Evolutionary conservation across 2,797 vertebrate species (phyloP).

Genomic region (Malurus splendens): DNA sequence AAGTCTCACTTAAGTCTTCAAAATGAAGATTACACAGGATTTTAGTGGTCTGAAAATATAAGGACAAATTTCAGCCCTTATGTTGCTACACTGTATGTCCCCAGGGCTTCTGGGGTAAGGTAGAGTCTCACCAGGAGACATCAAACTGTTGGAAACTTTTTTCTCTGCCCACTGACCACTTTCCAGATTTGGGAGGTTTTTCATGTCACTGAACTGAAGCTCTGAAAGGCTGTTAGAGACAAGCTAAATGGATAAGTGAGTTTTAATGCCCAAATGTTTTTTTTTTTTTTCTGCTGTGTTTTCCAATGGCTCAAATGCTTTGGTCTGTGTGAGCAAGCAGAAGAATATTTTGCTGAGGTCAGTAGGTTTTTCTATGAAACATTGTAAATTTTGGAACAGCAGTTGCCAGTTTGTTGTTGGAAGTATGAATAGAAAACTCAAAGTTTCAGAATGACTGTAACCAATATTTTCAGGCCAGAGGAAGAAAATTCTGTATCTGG

Average conservation of each 20-base stretch:
- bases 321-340: background rate
- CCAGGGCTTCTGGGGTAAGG: background rate
- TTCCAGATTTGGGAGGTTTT: background rate
- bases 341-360: conserved; percentile 4
- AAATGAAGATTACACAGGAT: conserved; percentile 4
- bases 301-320: background rate
- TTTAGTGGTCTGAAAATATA: background rate
- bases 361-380: background rate
- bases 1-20: conserved; percentile 45
- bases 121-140: background rate
- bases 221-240: background rate
- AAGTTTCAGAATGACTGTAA: background rate
- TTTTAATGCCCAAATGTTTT: background rate
- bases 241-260: background rate
- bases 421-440: background rate
- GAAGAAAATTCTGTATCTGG: background rate
- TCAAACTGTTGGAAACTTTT: background rate
- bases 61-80: background rate
- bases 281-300: background rate
- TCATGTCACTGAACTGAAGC: background rate
- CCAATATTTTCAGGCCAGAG: background rate
- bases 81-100: background rate
- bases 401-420: background rate
- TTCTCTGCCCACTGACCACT: background rate
- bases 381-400: background rate